These are phyloP conservation scores for Aphis craccivora DNA, from an alignment of 1,140 invertebrate genomes.

Conservation along the genomic window DNA sequence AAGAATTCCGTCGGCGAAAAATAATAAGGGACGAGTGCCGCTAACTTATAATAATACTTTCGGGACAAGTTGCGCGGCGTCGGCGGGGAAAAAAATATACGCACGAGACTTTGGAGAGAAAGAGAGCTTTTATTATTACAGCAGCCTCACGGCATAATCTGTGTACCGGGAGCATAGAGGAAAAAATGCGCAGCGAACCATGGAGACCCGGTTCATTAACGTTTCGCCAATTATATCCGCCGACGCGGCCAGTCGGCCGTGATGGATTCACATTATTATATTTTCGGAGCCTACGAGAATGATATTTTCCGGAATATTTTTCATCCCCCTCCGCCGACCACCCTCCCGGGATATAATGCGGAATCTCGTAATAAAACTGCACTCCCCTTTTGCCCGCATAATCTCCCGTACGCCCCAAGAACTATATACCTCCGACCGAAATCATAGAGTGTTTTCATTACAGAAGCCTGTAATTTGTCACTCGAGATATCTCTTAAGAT, in stretches of 20 bases:
- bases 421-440: background rate
- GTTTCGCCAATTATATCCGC: conserved; percentile 58
- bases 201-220: conserved; percentile 53
- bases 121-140: conserved; percentile 51
- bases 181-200: conserved; percentile 52
- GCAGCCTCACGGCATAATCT: conserved; percentile 24
- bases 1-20: conserved; percentile 32
- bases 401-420: background rate
- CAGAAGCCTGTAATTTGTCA: conserved; percentile 47
- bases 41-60: conserved; percentile 7
- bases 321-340: conserved; percentile 18
- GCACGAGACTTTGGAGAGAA: background rate
- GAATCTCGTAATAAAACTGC: conserved; percentile 30
- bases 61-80: background rate
- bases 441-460: no score
- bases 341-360: background rate
- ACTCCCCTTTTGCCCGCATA: background rate
- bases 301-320: conserved; percentile 58
- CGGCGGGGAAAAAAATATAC: background rate
- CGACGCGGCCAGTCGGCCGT: conserved; percentile 50
- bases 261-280: conserved; percentile 57
- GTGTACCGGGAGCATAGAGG: background rate
- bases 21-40: background rate
- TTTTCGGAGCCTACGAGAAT: conserved; percentile 36
- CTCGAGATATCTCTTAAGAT: conserved; percentile 38